Evolutionary conservation across 2,888 invertebrate genomes (phyloP), one percentile per base, ranked within the genome.

Genomic region (Drosophila antonietae): DNA sequence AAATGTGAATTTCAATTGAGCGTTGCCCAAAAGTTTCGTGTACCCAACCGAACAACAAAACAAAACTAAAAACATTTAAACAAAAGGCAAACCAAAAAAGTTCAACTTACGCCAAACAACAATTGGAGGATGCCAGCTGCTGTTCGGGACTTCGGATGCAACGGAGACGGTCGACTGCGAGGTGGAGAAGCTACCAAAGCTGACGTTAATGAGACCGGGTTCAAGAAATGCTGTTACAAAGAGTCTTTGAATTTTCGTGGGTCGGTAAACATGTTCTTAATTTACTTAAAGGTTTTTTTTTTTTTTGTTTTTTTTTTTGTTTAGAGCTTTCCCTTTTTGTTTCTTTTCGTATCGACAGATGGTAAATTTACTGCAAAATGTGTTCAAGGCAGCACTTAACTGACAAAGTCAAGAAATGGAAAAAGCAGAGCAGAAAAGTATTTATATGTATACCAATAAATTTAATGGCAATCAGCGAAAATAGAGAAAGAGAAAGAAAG

Each of bases 1-100:
- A 60, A 82, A 82, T 80, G 73, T 67, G 67, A 70, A 63, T 75
- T 77, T 78, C 78, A 75, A 80, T 80, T 80, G 62, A 64, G 56
- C 66, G 18, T 66, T 63, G 58, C 60, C 57, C 73, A 44, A 73
- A 81, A 77, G 44, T 78, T 81, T 71, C 56, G 51, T 55, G 18
- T 39, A 28, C 43, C 41, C 20, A 46, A 52, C 23, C 7, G 6
- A 23, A 14, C 23, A 46, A 55, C 56, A 52, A 59, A 55, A 35
- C 39, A 39, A 55, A 65, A 46, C 44, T 37, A 10, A 78, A 68
- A 67, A 51, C 63, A 58, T 71, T 66, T 66, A 41, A 28, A 64
- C 58, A 67, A 60, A 62, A 33, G 64, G 63, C 59, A 60, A 75
- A 63, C 28, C 6, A 35, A 33, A 67, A 66, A 74, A 71, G n/a